These are phyloP conservation scores for Piscicola geometra DNA, from an alignment of 2,888 invertebrate species.

Conservation along the genomic window DNA sequence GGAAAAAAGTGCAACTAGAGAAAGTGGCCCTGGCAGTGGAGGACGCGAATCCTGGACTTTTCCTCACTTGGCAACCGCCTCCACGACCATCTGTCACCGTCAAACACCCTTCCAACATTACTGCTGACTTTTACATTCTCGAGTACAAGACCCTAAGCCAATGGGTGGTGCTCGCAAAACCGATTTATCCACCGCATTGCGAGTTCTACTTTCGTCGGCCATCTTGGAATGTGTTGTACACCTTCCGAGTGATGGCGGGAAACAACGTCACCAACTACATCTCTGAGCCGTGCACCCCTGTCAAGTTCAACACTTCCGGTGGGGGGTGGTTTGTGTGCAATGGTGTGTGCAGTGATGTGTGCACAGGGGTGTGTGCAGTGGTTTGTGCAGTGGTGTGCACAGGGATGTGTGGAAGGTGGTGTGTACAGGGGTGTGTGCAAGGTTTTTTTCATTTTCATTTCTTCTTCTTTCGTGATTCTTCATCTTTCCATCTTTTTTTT, in stretches of 20 bases:
- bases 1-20: background rate
- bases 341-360: background rate
- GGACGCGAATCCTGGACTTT: slow-evolving; percentile 3
- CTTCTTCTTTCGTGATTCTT: no score
- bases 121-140: slow-evolving; percentile 27
- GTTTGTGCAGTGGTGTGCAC: background rate
- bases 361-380: background rate
- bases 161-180: slow-evolving; percentile 27
- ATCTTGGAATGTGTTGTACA: slow-evolving; percentile 26
- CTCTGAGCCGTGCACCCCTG: background rate
- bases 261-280: slow-evolving; percentile 16
- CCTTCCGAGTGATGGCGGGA: slow-evolving; percentile 22
- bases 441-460: no score
- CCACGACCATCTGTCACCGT: background rate
- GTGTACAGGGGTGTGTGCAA: background rate
- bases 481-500: no score
- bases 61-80: slow-evolving; percentile 15
- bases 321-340: background rate
- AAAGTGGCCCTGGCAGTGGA: background rate
- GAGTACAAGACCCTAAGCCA: slow-evolving; percentile 24
- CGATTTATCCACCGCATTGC: slow-evolving; percentile 10
- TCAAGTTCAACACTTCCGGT: slow-evolving; percentile 29
- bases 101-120: background rate
- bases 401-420: background rate
- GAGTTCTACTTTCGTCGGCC: slow-evolving; percentile 23